Conservation (phyloP, 2,113 vertebrate species). For the Gopherus evgoodei region DNA sequence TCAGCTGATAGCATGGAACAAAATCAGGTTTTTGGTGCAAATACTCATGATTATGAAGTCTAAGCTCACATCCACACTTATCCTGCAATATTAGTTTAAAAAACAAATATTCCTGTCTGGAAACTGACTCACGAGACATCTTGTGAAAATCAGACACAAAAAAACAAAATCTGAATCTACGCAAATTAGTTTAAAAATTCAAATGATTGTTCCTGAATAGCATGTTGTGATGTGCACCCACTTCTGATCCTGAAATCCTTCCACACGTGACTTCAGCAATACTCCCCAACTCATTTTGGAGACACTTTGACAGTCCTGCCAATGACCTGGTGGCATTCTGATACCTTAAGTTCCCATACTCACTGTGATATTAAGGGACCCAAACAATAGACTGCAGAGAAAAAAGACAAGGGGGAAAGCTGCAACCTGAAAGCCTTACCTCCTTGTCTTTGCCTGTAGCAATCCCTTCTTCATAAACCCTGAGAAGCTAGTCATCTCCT, state of each 20-base stretch:
- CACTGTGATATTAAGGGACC: background rate
- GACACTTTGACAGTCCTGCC: background rate
- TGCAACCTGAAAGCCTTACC: background rate
- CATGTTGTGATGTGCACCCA: rapidly evolving
- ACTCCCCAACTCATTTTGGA: background rate
- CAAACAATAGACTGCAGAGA: background rate
- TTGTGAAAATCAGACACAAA: constrained; percentile 6
- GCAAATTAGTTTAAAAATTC: background rate
- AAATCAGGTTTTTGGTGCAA: background rate
- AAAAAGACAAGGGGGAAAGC: too few relatives aligned
- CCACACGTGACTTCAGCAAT: background rate
- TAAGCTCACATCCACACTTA: background rate
- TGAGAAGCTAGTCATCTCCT: background rate
- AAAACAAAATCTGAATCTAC: background rate
- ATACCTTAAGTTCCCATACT: background rate
- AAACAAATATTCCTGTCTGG: background rate
- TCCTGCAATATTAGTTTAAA: background rate
- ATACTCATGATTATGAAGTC: background rate
- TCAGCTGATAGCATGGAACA: background rate
- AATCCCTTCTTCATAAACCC: background rate
- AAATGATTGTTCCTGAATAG: background rate
- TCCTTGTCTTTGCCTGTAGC: background rate
- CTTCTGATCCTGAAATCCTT: rapidly evolving
- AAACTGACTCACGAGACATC: background rate
- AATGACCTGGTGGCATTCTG: background rate